Evolutionary conservation across 2,113 vertebrate species (phyloP).

Genomic region (Nycticryphes semicollaris): DNA sequence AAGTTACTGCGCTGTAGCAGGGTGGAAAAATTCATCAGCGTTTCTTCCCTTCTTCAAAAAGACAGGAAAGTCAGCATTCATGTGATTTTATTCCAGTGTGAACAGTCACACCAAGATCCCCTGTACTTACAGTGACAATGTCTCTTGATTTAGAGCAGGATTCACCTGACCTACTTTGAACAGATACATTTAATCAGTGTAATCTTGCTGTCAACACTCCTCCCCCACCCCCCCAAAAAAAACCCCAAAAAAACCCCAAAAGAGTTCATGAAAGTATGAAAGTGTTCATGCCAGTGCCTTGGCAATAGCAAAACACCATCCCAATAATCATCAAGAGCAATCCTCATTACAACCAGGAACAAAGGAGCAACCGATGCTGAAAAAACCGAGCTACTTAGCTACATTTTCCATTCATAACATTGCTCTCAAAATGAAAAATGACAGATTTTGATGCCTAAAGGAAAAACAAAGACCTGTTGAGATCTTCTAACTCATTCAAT

Average conservation of each 20-base stretch:
- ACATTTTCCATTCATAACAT: background rate
- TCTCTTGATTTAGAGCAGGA: background rate
- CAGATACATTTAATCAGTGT: background rate
- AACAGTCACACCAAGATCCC: background rate
- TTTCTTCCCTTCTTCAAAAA: background rate
- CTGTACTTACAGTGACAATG: background rate
- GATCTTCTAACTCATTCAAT: background rate
- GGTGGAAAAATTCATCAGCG: background rate
- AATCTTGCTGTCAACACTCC: background rate
- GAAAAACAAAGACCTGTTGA: background rate
- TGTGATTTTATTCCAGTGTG: background rate
- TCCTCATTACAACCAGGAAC: background rate
- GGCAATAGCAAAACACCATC: background rate
- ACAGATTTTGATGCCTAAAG: background rate
- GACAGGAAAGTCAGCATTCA: background rate
- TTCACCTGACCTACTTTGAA: slow-evolving; percentile 27
- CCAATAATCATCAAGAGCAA: slow-evolving; percentile 9
- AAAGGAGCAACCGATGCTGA: background rate
- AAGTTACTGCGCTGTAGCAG: background rate
- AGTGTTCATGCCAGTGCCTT: background rate
- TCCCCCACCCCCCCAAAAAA: too few relatives aligned
- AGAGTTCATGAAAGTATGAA: slow-evolving; percentile 1
- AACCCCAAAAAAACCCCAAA: background rate
- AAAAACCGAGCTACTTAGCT: background rate
- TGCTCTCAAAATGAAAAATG: background rate